A percentile compares a stretch with the other conserved stretches of the same genome.
These are phyloP conservation scores for Hoplias malabaricus DNA, from an alignment of 2,113 vertebrate genomes.

Conservation along the genomic window DNA sequence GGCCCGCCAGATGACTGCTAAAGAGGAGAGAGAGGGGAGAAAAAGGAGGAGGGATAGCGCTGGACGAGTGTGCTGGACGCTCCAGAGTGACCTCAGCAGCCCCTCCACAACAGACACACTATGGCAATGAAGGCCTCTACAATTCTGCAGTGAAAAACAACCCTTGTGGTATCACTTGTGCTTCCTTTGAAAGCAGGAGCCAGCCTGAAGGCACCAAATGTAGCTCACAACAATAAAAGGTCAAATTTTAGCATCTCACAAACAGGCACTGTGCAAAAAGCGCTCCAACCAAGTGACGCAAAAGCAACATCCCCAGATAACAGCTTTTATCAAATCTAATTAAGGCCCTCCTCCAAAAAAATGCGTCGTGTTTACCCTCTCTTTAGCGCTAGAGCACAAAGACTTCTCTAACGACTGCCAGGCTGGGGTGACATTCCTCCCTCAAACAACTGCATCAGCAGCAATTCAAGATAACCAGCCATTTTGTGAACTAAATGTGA, in stretches of 20 bases:
- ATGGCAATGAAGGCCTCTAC: neutral
- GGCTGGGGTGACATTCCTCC: conserved; percentile 29
- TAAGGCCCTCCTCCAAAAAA: neutral
- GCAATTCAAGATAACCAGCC: neutral
- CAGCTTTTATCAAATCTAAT: neutral
- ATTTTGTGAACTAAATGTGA: conserved; percentile 21
- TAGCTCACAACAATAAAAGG: neutral
- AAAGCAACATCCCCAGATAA: conserved; percentile 8
- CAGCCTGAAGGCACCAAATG: neutral
- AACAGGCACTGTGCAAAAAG: neutral
- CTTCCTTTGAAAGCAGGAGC: neutral
- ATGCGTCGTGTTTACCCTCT: conserved; percentile 6
- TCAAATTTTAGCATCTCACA: neutral
- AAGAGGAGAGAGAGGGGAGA: conserved; percentile 29
- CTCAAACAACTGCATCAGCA: neutral
- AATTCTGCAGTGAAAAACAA: neutral
- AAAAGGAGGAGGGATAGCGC: neutral
- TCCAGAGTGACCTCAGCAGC: conserved; percentile 39
- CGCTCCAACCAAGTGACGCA: neutral
- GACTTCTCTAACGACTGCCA: conserved; percentile 21
- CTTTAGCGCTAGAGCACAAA: conserved; percentile 21
- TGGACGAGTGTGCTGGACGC: conserved; percentile 28
- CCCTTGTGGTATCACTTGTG: neutral
- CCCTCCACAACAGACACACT: conserved; percentile 13
- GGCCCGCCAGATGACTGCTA: conserved; percentile 26